Conservation (phyloP, 2,113 vertebrate species). For the Platichthys stellatus region DNA sequence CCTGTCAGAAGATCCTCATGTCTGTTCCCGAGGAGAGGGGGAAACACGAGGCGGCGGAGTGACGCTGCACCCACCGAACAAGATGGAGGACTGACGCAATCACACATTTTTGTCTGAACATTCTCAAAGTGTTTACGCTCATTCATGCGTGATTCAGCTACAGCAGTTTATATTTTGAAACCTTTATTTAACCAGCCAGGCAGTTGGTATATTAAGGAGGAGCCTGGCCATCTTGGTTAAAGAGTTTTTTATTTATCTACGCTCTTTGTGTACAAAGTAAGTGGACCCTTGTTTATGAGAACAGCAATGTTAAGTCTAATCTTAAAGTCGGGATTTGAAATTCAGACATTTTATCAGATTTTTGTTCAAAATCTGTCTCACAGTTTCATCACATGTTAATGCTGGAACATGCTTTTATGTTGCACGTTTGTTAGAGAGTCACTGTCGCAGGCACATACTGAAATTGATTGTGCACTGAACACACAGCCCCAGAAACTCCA, state of each 20-base stretch:
- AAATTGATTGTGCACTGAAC: conserved; percentile 5
- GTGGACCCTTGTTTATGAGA: conserved; percentile 10
- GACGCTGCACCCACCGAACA: not conserved
- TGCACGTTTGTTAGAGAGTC: not conserved
- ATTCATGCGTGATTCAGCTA: conserved; percentile 30
- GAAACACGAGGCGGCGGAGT: conserved; percentile 48
- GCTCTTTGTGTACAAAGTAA: conserved; percentile 20
- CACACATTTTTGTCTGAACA: conserved; percentile 18
- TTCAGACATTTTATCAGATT: not conserved
- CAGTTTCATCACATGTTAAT: not conserved
- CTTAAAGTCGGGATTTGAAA: not conserved
- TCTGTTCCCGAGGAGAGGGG: conserved; percentile 79
- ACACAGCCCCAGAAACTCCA: conserved; percentile 20
- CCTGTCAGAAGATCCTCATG: conserved; percentile 84
- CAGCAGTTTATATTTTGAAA: not conserved
- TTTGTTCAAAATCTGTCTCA: not conserved
- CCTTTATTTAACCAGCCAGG: conserved; percentile 4
- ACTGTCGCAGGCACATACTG: not conserved
- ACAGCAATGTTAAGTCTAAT: not conserved
- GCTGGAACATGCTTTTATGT: not conserved
- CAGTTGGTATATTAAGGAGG: conserved; percentile 3
- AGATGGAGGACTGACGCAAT: conserved; percentile 28
- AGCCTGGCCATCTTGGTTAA: conserved; percentile 4
- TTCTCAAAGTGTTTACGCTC: conserved; percentile 56
- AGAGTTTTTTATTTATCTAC: conserved; percentile 20